A percentile compares a stretch with the other conserved stretches of the same genome.
These are phyloP conservation scores for Drosophila subsilvestris DNA, from an alignment of 2,888 invertebrate genomes.

Conservation along the genomic window DNA sequence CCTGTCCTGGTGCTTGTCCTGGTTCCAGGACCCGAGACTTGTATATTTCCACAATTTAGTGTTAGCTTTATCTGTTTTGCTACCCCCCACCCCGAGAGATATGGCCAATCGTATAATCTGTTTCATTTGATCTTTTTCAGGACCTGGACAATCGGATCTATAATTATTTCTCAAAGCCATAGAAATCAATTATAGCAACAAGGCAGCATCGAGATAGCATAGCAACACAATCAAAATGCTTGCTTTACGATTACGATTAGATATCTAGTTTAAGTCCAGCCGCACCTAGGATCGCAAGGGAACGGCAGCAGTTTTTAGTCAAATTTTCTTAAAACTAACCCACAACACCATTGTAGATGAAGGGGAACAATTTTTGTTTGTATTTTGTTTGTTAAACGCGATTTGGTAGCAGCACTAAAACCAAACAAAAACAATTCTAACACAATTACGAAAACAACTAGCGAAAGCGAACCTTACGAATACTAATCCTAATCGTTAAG, in stretches of 20 bases:
- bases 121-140: conserved; percentile 84
- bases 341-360: conserved; percentile 60
- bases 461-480: conserved; percentile 63
- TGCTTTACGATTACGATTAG: conserved; percentile 31
- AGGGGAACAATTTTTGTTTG: conserved; percentile 29
- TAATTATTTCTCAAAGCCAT: conserved; percentile 85
- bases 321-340: conserved; percentile 60
- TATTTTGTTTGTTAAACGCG: conserved; percentile 67
- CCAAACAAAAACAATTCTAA: conserved; percentile 50
- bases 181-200: conserved; percentile 84
- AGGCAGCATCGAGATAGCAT: conserved; percentile 42
- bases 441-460: conserved; percentile 62
- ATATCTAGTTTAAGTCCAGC: conserved; percentile 69
- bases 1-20: conserved; percentile 2
- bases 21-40: conserved; percentile 35
- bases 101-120: conserved; percentile 15
- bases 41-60: conserved; percentile 54
- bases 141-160: conserved; percentile 87
- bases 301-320: conserved; percentile 70
- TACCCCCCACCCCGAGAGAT: not conserved
- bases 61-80: conserved; percentile 71
- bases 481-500: conserved; percentile 69
- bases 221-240: conserved; percentile 48
- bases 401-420: conserved; percentile 78
- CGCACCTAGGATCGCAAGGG: conserved; percentile 58